Base-by-base conservation (phyloP, 2,113 vertebrate genomes). In the Chaetops frenatus region DNA sequence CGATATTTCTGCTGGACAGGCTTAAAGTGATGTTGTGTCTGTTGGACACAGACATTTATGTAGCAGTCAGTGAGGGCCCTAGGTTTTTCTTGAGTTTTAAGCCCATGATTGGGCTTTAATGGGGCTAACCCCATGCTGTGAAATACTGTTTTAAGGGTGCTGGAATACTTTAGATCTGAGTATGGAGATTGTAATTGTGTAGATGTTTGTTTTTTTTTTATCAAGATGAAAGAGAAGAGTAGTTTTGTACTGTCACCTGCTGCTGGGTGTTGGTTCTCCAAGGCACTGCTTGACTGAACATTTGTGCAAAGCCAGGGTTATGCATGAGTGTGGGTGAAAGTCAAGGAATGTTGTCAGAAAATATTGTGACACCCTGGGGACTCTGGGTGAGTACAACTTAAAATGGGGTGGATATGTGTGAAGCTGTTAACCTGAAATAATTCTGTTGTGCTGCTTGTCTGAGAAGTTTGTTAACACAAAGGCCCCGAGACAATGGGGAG, bases 401-500 rank as follows among this genome's bases (percentile, higher is more conserved):
- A 89, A 61, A 53, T 19, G 10, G 5, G 8, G 50, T 28, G 42
- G 21, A 10, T 78, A 8, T 2, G 10, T 23, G 33, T 29, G 48
- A 71, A 58, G 28, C 14, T 73, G 36, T 47, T 86, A 60, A 38
- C 81, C 19, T 69, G 24, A 81, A 81, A 65, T 51, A 31, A 4
- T 22, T 77, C 14, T 58, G 3, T 28, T 60, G 9, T 38, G 5
- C 27, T 67, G 29, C 24, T 77, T 36, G 27, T 33, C 22, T 56
- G 35, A 17, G 1, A 3, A 65, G 21, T 24, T 79, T 0, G 0
- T 66, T 45, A 24, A 35, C 7, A 2, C 16, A 9, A 15, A 44
- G 7, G 10, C n/a, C 60, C 21, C 29, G 50, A 88, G 38, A 36
- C 22, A 66, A 27, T 9, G 22, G 40, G 18, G 57, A 81, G 22